Evolutionary conservation across 2,797 vertebrate species (phyloP), one percentile per base, ranked within the genome.

Genomic region (Peromyscus eremicus): DNA sequence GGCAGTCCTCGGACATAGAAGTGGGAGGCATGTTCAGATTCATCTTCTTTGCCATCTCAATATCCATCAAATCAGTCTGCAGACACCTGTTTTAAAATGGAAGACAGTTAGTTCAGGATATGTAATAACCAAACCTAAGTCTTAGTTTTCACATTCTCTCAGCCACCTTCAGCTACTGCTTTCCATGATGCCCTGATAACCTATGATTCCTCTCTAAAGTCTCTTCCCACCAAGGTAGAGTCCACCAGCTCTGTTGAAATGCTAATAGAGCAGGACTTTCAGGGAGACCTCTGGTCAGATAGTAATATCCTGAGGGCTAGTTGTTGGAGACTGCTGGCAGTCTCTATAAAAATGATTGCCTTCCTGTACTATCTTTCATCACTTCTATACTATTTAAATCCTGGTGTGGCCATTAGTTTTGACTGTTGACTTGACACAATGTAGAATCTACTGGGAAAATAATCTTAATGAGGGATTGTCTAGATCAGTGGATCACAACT

Each of bases 1-100:
- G 98, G 89, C 99, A 99, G 96, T 99, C 99, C 96, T 99, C 99
- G 1, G 99, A 99, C 14, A 98, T 16, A 29, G 98, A 91, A 4
- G 98, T 89, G 0, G 93, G 32, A 23, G 62, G 95, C 68, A 96
- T 43, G 0, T 92, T 89, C 4, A 96, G 1, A 1, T 97, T 98
- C 94, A 98, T 13, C 8, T 57, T 25, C 32, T 49, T 71, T 2
- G 43, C 0, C 19, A 10, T 98, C 0, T 29, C 49, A 52, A 14
- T 37, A 6, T 97, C n/a, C 9, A 96, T 0, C 0, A 94, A 0
- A 0, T 91, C 37, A 43, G 76, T 88, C 97, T 99, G 99, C 77
- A 99, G 82, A 90, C 99, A 99, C 93, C 99, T 99, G n/a, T 29
- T 60, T 17, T 17, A 64, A 5, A 49, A 0, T 2, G 37, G 23